These are phyloP conservation scores for Drosophila orosa DNA, from an alignment of 1,140 invertebrate species.

Conservation along the genomic window DNA sequence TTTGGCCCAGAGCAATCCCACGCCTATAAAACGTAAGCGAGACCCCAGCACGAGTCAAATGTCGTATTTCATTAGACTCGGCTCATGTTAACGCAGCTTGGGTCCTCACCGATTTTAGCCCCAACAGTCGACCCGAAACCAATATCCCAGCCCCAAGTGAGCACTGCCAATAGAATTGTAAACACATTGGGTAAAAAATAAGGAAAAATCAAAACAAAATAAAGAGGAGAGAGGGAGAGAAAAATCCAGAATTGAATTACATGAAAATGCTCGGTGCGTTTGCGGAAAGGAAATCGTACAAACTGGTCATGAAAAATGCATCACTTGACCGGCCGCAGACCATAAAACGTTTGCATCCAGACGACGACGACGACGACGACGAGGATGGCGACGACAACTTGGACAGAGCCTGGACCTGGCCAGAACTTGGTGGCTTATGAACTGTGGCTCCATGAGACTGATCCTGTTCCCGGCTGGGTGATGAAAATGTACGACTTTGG, in stretches of 20 bases:
- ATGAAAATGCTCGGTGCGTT: constrained; percentile 77
- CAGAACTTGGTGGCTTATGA: constrained; percentile 38
- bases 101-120: constrained; percentile 13
- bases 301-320: constrained; percentile 83
- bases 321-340: constrained; percentile 55
- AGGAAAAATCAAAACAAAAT: constrained; percentile 40
- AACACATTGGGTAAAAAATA: constrained; percentile 55
- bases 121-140: constrained; percentile 16
- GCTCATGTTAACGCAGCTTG: constrained; percentile 69
- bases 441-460: constrained; percentile 43
- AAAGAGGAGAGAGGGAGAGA: constrained; percentile 4
- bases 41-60: constrained; percentile 77
- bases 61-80: constrained; percentile 78
- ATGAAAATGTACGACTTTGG: constrained; percentile 82
- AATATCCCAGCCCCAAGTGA: constrained; percentile 23
- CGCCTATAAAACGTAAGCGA: constrained; percentile 68
- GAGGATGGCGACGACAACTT: constrained; percentile 37
- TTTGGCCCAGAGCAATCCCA: constrained; percentile 75
- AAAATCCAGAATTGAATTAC: constrained; percentile 74
- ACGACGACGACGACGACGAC: constrained; percentile 41
- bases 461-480: constrained; percentile 53
- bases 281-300: constrained; percentile 79
- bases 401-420: constrained; percentile 15
- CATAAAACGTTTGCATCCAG: constrained; percentile 69
- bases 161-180: constrained; percentile 77